Conservation (phyloP, 2,888 invertebrate genomes). For the Thelaira solivaga region DNA sequence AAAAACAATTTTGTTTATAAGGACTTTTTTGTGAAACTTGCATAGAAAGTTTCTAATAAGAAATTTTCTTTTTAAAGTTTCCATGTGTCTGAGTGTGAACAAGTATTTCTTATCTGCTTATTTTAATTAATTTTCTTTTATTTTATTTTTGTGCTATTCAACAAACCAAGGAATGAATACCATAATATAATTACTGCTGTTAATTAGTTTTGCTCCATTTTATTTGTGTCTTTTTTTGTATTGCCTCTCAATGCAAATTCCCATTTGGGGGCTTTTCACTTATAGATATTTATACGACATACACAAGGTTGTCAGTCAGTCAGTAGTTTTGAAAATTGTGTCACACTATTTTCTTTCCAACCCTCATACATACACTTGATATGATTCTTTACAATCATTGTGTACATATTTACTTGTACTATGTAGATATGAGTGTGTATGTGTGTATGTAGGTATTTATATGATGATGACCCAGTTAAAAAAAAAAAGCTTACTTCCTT, state of each 20-base stretch:
- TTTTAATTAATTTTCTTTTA: neutral
- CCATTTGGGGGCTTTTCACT: conserved; percentile 17
- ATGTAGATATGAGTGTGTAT: neutral
- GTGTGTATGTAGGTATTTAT: neutral
- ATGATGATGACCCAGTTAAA: conserved; percentile 52
- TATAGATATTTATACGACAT: neutral
- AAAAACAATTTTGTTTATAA: no score
- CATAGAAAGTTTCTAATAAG: no score
- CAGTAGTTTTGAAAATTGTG: conserved; percentile 47
- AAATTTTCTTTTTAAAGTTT: no score
- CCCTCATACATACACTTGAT: conserved; percentile 25
- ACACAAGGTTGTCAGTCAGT: conserved; percentile 38
- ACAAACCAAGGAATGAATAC: neutral
- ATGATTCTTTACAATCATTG: neutral
- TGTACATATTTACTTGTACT: neutral
- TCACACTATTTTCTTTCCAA: conserved; percentile 34
- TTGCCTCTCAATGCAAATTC: neutral
- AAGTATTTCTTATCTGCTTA: neutral
- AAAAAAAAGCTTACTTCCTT: conserved; percentile 53
- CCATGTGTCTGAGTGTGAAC: no score
- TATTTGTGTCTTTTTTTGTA: neutral
- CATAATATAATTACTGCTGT: conserved; percentile 38
- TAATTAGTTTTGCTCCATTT: conserved; percentile 35
- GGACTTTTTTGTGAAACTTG: no score
- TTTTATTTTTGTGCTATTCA: neutral